Evolutionary conservation across 1,140 invertebrate species (phyloP), one percentile per base, ranked within the genome.

Genomic region (Drosophila punjabiensis): DNA sequence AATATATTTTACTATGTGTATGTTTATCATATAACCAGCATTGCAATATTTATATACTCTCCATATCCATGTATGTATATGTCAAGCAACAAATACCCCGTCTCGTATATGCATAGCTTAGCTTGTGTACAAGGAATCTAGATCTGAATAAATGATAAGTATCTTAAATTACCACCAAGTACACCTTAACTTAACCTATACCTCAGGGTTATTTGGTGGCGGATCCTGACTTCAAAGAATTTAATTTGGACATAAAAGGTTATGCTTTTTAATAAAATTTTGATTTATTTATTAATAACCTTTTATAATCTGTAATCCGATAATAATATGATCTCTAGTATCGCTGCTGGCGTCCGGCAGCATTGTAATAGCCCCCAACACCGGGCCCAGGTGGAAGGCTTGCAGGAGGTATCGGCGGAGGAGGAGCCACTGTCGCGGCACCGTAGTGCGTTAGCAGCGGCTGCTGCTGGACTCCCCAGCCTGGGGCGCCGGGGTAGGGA

Each of bases 261-360:
- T 79, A 73, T 64, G 58, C 5, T 70, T 87, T 85, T 82, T 69
- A 88, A 82, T 81, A 88, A 88, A 88, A 88, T 88, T 88, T 81
- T 85, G 80, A 74, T 83, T 88, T 88, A 88, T 87, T 87, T 80
- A 86, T 81, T 79, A 75, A 67, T 73, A 64, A 65, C 66, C 41
- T 56, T 69, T 59, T 71, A 59, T 68, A 50, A 66, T 79, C n/a
- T 63, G 62, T 32, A 37, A 52, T 28, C 45, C 35, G n/a, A 45
- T 16, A 20, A 16, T 60, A 5, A 33, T 64, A 20, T 33, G 47
- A 24, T 53, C 52, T 70, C 41, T 80, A 62, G 35, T 90, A 90
- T 13, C 86, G 82, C 58, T 88, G 84, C 60, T 89, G 81, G 37
- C 50, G 62, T 18, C 61, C 62, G 48, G 45, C 68, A 7, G 82